These are phyloP conservation scores for Spicauda simplicius DNA, from an alignment of 2,888 invertebrate genomes.

Conservation along the genomic window DNA sequence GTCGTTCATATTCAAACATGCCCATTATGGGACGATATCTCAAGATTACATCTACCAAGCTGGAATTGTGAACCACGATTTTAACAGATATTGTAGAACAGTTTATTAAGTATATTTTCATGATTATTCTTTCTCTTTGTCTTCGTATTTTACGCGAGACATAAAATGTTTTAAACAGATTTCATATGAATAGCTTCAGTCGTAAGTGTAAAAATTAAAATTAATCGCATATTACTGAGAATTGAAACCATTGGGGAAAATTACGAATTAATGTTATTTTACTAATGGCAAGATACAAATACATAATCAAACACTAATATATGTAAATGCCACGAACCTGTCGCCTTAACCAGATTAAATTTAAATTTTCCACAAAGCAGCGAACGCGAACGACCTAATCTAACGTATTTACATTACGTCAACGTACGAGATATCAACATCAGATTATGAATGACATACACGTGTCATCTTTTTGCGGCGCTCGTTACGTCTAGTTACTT, in stretches of 20 bases:
- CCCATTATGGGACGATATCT: too few species aligned
- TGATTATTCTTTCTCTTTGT: too few species aligned
- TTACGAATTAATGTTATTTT: background rate
- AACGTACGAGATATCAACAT: constrained; percentile 58
- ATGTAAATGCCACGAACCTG: background rate
- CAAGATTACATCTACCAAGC: too few species aligned
- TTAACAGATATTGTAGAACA: too few species aligned
- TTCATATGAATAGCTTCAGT: too few species aligned
- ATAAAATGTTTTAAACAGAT: too few species aligned
- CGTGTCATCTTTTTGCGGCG: constrained; percentile 55
- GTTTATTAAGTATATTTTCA: too few species aligned
- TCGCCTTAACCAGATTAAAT: constrained; percentile 11
- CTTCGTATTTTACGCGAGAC: too few species aligned
- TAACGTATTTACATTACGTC: constrained; percentile 50
- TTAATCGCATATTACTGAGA: too few species aligned
- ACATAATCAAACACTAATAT: background rate
- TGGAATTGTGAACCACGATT: too few species aligned
- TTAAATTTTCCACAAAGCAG: constrained; percentile 13
- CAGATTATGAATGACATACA: constrained; percentile 73
- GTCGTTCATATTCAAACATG: too few species aligned
- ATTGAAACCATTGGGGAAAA: background rate
- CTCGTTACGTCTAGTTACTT: constrained; percentile 46
- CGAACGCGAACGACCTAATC: constrained; percentile 23
- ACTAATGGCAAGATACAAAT: background rate
- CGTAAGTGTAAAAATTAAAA: too few species aligned